Evolutionary conservation across 2,113 vertebrate genomes (phyloP), one percentile per base, ranked within the genome.

Genomic region (Neolamprologus hecqui): DNA sequence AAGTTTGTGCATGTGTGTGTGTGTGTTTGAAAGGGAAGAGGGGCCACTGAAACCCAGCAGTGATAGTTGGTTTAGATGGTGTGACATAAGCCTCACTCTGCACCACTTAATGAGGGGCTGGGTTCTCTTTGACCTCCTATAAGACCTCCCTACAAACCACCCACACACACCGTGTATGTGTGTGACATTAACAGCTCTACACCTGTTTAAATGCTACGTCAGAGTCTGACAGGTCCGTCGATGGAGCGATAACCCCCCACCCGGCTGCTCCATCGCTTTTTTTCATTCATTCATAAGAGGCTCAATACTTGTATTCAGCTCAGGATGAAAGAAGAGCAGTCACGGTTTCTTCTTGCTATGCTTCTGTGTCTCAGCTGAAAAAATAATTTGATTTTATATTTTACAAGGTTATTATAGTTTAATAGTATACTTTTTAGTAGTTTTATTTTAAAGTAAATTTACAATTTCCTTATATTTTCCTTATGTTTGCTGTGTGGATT

Each of bases 61-160:
- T 2, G 6, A 87, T 8, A 51, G 77, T 83, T 54, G 9, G 60
- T 92, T 87, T 94, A 65, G 86, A 86, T 58, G 70, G 57, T 73
- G 85, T 89, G 94, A 94, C 91, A 91, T 33, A 82, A 89, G 92
- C 60, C 85, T 97, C 96, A 95, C 94, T 97, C 96, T 63, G 92
- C 96, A 96, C 96, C 94, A 96, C 84, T 87, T 96, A 96, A 97
- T 97, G 96, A 96, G 93, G 85, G 89, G 90, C 89, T 89, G 90
- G 85, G 87, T 90, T 93, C 89, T 93, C 92, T 93, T 89, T 95
- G 94, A 93, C 94, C 94, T 82, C 45, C 91, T 81, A 26, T 79
- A 82, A 90, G 68, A 80, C 90, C 65, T 37, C 63, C 79, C 65
- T 14, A 77, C 79, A 83, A 82, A 65, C 77, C 21, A 14, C 70